Evolutionary conservation across 2,797 vertebrate genomes (phyloP).

Genomic region (Decapterus maruadsi): DNA sequence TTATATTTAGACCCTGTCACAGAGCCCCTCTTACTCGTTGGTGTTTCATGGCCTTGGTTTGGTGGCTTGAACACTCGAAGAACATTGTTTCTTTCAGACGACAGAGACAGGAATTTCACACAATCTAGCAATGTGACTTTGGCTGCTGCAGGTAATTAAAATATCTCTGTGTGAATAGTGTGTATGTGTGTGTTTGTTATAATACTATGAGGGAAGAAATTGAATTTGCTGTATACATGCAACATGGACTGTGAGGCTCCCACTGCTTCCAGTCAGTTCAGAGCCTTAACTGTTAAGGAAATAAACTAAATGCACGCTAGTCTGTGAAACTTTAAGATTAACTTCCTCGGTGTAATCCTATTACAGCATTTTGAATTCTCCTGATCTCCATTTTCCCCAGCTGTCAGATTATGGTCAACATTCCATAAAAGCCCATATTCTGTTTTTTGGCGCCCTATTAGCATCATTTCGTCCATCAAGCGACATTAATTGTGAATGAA

Average conservation of each 20-base stretch:
- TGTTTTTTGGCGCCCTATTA: slow-evolving; percentile 86
- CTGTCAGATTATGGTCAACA: slow-evolving; percentile 60
- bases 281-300: slow-evolving; percentile 2
- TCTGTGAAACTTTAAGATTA: slow-evolving; percentile 26
- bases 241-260: background rate
- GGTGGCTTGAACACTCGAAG: slow-evolving; percentile 3
- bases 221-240: background rate
- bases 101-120: background rate
- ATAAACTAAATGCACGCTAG: slow-evolving; percentile 22
- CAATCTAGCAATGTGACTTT: background rate
- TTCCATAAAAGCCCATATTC: slow-evolving; percentile 68
- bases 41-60: slow-evolving; percentile 1
- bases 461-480: slow-evolving; percentile 91
- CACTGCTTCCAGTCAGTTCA: background rate
- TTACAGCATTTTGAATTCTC: slow-evolving; percentile 43
- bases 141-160: background rate
- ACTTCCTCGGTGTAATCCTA: slow-evolving; percentile 40
- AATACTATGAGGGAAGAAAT: background rate
- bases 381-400: slow-evolving; percentile 25
- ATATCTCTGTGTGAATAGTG: too few relatives aligned
- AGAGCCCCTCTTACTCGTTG: background rate
- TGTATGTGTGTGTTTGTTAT: background rate
- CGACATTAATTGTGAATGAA: slow-evolving; percentile 91
- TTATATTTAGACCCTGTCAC: background rate
- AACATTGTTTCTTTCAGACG: background rate